Evolutionary conservation across 2,797 vertebrate species (phyloP).

Genomic region (Lepidocolaptes lacrymiger): DNA sequence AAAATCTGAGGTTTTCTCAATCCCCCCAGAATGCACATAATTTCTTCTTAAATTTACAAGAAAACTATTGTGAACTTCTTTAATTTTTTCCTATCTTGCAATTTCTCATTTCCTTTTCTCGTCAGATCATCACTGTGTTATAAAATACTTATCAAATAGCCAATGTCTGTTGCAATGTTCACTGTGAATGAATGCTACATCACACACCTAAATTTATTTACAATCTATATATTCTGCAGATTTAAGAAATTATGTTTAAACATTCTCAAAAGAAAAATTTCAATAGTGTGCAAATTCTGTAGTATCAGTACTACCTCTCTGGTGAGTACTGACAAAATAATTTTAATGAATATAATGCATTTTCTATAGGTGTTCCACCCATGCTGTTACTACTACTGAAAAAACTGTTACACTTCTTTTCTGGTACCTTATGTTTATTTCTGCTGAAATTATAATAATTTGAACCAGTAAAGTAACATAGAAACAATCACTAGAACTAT

Average conservation of each 20-base stretch:
- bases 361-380: background rate
- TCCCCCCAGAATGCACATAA: background rate
- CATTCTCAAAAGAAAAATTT: background rate
- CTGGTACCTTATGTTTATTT: background rate
- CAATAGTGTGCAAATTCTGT: background rate
- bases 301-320: background rate
- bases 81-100: background rate
- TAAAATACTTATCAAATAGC: background rate
- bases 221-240: background rate
- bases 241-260: background rate
- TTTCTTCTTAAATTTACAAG: background rate
- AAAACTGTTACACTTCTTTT: background rate
- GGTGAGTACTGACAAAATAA: background rate
- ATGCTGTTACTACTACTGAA: background rate
- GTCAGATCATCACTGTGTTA: background rate
- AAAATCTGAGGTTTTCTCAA: background rate
- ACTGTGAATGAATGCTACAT: background rate
- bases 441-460: background rate
- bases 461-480: background rate
- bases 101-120: background rate
- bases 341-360: background rate
- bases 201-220: background rate
- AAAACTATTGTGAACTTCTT: background rate
- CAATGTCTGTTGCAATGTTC: background rate
- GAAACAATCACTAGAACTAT: background rate